A percentile compares a stretch with the other conserved stretches of the same genome.
Conservation (phyloP, 1,140 invertebrate species). For the Halictus rubicundus region DNA sequence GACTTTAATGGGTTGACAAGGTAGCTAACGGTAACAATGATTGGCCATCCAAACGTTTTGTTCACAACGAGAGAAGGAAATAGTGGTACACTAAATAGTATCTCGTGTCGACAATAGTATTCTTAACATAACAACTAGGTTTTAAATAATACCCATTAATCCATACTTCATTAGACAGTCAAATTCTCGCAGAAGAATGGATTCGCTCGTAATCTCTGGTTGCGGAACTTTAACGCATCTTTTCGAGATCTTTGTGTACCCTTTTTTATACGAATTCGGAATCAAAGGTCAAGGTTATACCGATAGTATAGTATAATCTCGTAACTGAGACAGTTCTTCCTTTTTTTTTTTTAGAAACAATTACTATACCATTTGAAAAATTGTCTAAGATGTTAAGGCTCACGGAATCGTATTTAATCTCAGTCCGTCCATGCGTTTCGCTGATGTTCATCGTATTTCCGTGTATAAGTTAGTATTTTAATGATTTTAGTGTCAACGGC, state of each 20-base stretch:
- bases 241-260: constrained; percentile 44
- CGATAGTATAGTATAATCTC: too few relatives aligned
- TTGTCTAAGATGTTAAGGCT: neutral
- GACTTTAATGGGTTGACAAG: too few relatives aligned
- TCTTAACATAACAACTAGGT: too few relatives aligned
- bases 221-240: constrained; percentile 6
- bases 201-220: neutral
- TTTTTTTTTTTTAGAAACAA: neutral
- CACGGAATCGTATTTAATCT: neutral
- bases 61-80: too few relatives aligned
- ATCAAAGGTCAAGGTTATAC: neutral
- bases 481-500: constrained; percentile 43
- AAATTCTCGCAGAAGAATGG: too few relatives aligned
- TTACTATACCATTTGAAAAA: neutral
- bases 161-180: too few relatives aligned
- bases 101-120: too few relatives aligned
- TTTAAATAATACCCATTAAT: too few relatives aligned
- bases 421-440: constrained; percentile 50
- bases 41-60: too few relatives aligned
- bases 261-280: constrained; percentile 54
- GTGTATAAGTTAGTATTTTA: constrained; percentile 35
- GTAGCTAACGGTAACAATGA: too few relatives aligned
- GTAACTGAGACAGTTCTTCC: neutral
- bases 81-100: too few relatives aligned
- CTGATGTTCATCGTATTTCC: neutral